phyloP scores from a whole-genome alignment of 2,888 invertebrate genomes.

The Ectemnius cavifrons region DNA sequence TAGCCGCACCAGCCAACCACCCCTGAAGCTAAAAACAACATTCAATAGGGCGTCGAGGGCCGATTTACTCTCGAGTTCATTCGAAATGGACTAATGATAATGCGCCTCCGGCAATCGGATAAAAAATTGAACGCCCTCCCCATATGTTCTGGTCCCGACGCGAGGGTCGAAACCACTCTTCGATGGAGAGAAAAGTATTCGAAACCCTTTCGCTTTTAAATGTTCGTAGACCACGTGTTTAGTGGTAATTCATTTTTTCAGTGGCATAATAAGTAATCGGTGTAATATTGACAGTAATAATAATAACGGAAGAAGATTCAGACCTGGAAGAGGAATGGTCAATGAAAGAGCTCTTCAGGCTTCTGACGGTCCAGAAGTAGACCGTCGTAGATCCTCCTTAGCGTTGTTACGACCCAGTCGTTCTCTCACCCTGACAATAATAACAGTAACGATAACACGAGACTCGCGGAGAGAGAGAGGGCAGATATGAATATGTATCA shows the following conservation, averaged over 20 bases:
- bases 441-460: conserved; percentile 59
- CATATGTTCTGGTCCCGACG: too few relatives aligned
- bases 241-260: too few relatives aligned
- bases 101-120: too few relatives aligned
- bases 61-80: not conserved
- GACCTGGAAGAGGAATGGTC: conserved; percentile 17
- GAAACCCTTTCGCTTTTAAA: too few relatives aligned
- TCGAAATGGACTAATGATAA: too few relatives aligned
- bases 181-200: too few relatives aligned
- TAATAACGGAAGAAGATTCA: conserved; percentile 2
- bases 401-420: conserved; percentile 35
- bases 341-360: not conserved
- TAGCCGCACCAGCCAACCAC: not conserved
- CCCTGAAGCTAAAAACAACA: not conserved
- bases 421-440: conserved; percentile 47
- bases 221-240: too few relatives aligned
- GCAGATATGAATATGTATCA: conserved; percentile 71
- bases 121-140: too few relatives aligned
- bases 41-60: not conserved
- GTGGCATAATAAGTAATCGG: not conserved
- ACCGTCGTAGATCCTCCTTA: conserved; percentile 22
- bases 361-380: not conserved
- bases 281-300: not conserved
- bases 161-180: too few relatives aligned
- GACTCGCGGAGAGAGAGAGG: conserved; percentile 21